Base-by-base conservation (phyloP, 2,113 vertebrate species). In the Callipepla squamata region DNA sequence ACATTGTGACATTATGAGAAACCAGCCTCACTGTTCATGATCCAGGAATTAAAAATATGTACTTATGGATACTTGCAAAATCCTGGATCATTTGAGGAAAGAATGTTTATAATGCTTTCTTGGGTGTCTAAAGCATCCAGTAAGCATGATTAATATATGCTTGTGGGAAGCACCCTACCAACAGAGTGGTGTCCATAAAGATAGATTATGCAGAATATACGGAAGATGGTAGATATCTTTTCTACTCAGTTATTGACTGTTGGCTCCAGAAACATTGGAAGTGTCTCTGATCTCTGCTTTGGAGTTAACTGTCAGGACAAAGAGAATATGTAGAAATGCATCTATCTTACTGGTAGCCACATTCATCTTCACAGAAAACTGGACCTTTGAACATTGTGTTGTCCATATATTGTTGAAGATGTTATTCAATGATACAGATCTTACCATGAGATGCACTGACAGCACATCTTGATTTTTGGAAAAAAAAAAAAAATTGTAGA, bases 401-500 rank as follows among this genome's bases (percentile, higher is more conserved):
- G 62, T 73, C 85, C 67, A 42, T 2, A 4, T 13, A 20, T 21
- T 90, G 48, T 58, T 81, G 36, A 84, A 70, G 62, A 36, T 82
- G 67, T 62, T 85, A 85, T 45, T 85, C 90, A 70, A 32, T 2
- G 23, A 44, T 50, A 85, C 28, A 82, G 94, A 90, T 80, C 63
- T 70, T 58, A 21, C 59, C 55, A 67, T 67, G 15, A 72, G 76
- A 69, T 68, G 62, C 18, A 70, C 18, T 85, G 42, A 85, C 87
- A 96, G 85, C 48, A 80, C 21, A 66, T 55, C 26, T 55, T 77
- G 79, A 50, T n/a, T 96, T 94, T 61, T 66, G 8, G 9, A 38
- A 80, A 76, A 34, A 48, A n/a, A 92, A 89, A 87, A 53, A 18
- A 92, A 87, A 95, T 70, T 76, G 55, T 75, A 91, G 79, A 91